Base-by-base conservation (phyloP, 2,888 invertebrate species). In the Drymonia ruficornis region DNA sequence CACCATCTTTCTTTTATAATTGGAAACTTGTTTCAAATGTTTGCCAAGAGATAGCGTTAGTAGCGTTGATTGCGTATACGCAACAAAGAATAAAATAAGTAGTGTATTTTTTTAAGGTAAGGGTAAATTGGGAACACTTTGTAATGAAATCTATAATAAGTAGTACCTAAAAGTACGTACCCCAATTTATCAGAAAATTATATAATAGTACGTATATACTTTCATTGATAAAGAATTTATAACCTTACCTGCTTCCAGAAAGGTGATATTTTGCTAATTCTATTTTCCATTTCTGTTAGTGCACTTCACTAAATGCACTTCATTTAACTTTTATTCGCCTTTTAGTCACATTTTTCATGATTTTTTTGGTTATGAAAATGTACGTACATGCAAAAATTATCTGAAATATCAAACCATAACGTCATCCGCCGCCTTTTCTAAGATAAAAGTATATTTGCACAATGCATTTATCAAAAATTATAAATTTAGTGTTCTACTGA, bases 221-320 rank as follows among this genome's bases (percentile, higher is more conserved):
- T n/a, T n/a, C n/a, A n/a, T n/a, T n/a, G n/a, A n/a, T 23, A 23
- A 23, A 1, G 15, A 46, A 15, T 12, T 43, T 19, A 43, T 43
- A 43, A 43, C 43, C 43, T 44, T 9, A 66, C 66, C 56, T 69
- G 66, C 52, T 62, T 66, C 4, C 52, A 23, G 55, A 66, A 52
- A 0, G 70, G 66, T 1, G 66, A 53, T 44, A 61, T 46, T 18
- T n/a, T 55, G 1, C 23, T 23, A 23, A 45, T 51, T 0, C 4
- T 31, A 4, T n/a, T 40, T 4, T 45, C 28, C 61, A 69, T 65
- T 45, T 43, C 53, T 46, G 15, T 12, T 9, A 11, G 2, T 42
- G n/a, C n/a, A n/a, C 12, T 11, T 2, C 2, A 19, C 19, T 2
- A 18, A 42, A 18, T 42, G n/a, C 3, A 42, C 19, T 42, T 16